Evolutionary conservation across 2,113 vertebrate genomes (phyloP), one percentile per base, ranked within the genome.

Genomic region (Halichoeres trimaculatus): DNA sequence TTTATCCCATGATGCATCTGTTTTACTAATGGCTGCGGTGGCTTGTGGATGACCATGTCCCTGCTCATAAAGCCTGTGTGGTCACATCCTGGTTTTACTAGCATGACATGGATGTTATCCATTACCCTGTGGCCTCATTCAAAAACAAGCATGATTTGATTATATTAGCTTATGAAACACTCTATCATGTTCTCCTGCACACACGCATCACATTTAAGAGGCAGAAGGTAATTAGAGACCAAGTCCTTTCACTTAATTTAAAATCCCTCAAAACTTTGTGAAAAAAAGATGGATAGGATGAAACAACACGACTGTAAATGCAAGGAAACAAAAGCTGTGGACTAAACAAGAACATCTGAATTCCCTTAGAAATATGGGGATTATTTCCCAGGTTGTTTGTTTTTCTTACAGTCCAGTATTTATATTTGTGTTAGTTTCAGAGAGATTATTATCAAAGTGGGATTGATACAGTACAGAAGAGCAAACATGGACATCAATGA

Each of bases 91-190:
- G 82, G 77, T 74, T 87, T 72, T 61, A 71, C 74, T 79, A 69
- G 82, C 65, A 70, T 50, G 84, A 66, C 75, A 87, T 45, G 53
- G 67, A 83, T 73, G 66, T 48, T 78, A 80, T 76, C 59, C 80
- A 78, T 70, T 66, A 80, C 67, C 55, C 70, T 0, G 13, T 34
- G 58, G 34, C 24, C 23, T 71, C 30, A 79, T 86, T 74, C 40
- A 85, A 84, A 71, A 72, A 16, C 22, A 51, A 58, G 13, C 40
- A 59, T 54, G 23, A 69, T 75, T 69, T 62, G 53, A 69, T 45
- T 8, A 56, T 58, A 64, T 67, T 34, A 30, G 72, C 36, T 77
- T 79, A 79, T 81, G 80, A 76, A 87, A 83, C 72, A 54, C 74
- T 64, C 74, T 53, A 81, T 81, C 52, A 38, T 24, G 12, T 35